Percentiles rank a stretch among this genome's conserved stretches.
These are phyloP conservation scores for Thinocorus orbignyianus DNA, from an alignment of 2,113 vertebrate species.

Conservation along the genomic window DNA sequence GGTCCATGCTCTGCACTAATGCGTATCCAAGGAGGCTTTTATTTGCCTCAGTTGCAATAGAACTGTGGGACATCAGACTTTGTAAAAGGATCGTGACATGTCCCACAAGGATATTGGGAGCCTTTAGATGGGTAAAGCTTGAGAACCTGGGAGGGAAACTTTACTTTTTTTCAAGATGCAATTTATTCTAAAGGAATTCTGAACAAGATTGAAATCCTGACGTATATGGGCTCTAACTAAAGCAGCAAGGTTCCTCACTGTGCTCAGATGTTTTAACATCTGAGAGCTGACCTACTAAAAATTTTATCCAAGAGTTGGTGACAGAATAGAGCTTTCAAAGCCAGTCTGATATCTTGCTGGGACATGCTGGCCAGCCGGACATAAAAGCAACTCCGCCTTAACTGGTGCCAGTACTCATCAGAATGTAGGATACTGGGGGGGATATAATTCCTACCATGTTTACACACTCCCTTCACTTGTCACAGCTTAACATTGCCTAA, in stretches of 20 bases:
- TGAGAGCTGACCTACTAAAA: background rate
- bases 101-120: background rate
- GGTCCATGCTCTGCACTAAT: background rate
- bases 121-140: background rate
- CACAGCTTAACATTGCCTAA: background rate
- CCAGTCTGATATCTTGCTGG: background rate
- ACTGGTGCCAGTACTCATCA: background rate
- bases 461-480: background rate
- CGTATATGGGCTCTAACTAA: background rate
- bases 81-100: background rate
- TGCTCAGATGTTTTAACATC: background rate
- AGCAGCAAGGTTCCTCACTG: background rate
- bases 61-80: background rate
- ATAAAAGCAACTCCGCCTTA: background rate
- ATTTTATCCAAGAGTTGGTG: background rate
- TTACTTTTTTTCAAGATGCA: background rate
- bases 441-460: background rate
- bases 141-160: accelerated
- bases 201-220: background rate
- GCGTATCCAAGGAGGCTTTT: background rate
- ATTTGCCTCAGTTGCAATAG: background rate
- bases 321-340: background rate
- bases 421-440: background rate
- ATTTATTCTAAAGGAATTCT: background rate
- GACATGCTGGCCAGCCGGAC: background rate